Conservation (phyloP, 2,113 vertebrate genomes). For the Spizaetus ornatus region DNA sequence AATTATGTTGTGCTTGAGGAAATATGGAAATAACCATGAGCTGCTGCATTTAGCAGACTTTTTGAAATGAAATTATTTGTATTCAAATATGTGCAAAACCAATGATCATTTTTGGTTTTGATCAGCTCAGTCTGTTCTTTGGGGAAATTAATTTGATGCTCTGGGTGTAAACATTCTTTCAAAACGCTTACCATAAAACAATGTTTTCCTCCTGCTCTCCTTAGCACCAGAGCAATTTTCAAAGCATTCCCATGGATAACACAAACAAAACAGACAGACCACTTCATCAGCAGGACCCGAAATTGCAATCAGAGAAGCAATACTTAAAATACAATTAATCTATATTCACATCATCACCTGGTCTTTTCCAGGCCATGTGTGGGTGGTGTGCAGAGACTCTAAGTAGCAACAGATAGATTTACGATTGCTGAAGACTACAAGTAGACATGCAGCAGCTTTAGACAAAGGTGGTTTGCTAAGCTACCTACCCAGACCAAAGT, state of each 20-base stretch:
- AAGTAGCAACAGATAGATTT: background rate
- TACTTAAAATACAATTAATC: background rate
- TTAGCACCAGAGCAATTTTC: slow-evolving; percentile 47
- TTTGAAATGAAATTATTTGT: slow-evolving; percentile 43
- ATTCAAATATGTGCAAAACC: slow-evolving; percentile 38
- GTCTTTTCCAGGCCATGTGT: background rate
- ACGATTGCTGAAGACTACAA: background rate
- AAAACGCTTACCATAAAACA: background rate
- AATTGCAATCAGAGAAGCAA: slow-evolving; percentile 24
- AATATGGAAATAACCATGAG: slow-evolving; percentile 6
- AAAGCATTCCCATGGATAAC: background rate
- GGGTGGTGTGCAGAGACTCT: background rate
- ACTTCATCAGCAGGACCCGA: slow-evolving; percentile 5
- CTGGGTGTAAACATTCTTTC: slow-evolving; percentile 31
- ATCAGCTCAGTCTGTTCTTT: slow-evolving; percentile 37
- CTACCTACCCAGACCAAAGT: background rate
- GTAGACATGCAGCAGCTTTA: background rate
- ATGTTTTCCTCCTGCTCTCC: slow-evolving; percentile 22
- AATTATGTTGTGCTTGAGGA: background rate
- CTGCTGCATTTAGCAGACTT: background rate
- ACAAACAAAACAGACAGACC: slow-evolving; percentile 1
- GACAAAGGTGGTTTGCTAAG: background rate
- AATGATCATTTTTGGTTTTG: slow-evolving; percentile 33
- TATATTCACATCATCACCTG: background rate
- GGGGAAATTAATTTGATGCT: slow-evolving; percentile 47